These are phyloP conservation scores for Pandion haliaetus DNA, from an alignment of 2,113 vertebrate genomes.

Conservation along the genomic window DNA sequence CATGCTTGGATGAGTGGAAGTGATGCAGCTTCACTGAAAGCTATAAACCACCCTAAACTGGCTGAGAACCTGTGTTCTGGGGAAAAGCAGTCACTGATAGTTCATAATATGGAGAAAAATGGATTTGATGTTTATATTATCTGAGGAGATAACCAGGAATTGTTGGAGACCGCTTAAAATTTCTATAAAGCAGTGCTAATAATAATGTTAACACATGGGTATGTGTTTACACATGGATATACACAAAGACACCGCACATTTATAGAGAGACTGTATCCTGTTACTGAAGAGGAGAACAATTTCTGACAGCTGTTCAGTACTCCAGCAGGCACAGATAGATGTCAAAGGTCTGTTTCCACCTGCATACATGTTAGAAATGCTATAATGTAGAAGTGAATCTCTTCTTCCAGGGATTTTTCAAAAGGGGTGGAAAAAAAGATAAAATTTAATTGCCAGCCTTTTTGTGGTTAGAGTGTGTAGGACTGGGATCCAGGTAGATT, in stretches of 20 bases:
- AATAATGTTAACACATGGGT: not conserved
- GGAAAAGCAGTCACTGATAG: not conserved
- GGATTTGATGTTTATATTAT: not conserved
- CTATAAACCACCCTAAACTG: not conserved
- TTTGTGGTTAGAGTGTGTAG: not conserved
- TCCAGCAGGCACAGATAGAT: not conserved
- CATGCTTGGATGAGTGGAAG: not conserved
- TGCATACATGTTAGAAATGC: not conserved
- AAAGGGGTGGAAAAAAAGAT: rapidly evolving
- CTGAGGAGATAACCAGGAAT: not conserved
- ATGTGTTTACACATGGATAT: not conserved
- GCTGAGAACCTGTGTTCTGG: not conserved
- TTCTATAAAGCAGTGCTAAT: not conserved
- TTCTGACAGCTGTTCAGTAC: not conserved
- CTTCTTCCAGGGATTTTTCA: not conserved
- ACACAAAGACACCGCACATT: not conserved
- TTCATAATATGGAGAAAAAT: not conserved
- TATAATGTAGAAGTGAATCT: not conserved
- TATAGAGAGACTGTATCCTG: not conserved
- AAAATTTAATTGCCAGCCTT: not conserved
- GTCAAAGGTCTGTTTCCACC: not conserved
- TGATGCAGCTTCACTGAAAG: not conserved
- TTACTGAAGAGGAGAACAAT: not conserved
- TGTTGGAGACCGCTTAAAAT: not conserved
- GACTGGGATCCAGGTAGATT: not conserved